These are phyloP conservation scores for Zonotrichia albicollis DNA, from an alignment of 2,797 vertebrate genomes.

Conservation along the genomic window DNA sequence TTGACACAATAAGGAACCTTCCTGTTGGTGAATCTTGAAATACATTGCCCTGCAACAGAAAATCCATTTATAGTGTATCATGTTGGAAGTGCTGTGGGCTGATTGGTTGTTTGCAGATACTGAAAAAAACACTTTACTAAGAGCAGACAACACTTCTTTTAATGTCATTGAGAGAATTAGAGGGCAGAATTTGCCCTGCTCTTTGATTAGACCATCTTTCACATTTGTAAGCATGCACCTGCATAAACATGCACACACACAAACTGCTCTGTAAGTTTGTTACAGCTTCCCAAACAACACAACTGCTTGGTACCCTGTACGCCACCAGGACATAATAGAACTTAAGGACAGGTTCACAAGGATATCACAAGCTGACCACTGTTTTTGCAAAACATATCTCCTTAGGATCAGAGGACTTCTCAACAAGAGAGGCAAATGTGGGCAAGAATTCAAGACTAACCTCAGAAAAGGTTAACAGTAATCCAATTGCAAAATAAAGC, in stretches of 20 bases:
- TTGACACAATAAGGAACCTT: constrained; percentile 99
- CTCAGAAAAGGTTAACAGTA: not conserved
- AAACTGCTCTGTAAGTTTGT: not conserved
- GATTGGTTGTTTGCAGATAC: not conserved
- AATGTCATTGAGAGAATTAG: not conserved
- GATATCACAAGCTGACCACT: not conserved
- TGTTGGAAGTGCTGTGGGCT: not conserved
- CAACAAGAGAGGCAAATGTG: not conserved
- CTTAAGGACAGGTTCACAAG: not conserved
- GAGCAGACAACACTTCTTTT: not conserved
- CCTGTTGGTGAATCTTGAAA: constrained; percentile 94
- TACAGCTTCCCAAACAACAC: not conserved
- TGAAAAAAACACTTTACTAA: not conserved
- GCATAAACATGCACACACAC: not conserved
- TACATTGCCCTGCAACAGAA: constrained; percentile 88
- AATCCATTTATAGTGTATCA: not conserved
- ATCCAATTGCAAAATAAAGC: not conserved
- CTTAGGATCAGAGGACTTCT: not conserved
- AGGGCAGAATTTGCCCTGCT: not conserved
- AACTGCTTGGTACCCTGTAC: not conserved
- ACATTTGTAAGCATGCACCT: not conserved
- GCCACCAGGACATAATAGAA: not conserved
- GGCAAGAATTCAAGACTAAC: not conserved
- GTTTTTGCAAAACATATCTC: not conserved
- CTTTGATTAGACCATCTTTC: not conserved